phyloP scores from a whole-genome alignment of 2,888 invertebrate species.

The Cyclophora albipunctata region DNA sequence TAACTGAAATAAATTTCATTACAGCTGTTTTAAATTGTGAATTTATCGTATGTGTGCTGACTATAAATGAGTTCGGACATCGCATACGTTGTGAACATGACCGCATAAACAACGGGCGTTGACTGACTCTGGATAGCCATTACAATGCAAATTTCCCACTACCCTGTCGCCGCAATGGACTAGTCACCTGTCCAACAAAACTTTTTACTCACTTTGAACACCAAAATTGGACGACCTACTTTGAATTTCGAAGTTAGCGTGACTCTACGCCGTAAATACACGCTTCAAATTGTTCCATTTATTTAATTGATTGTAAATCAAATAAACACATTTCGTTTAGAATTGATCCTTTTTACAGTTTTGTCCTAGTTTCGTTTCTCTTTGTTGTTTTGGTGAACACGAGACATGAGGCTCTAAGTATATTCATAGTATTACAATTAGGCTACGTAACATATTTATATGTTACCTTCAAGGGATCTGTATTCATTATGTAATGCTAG shows the following conservation, averaged over 20 bases:
- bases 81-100: slow-evolving; percentile 42
- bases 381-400: too few species aligned
- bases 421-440: too few species aligned
- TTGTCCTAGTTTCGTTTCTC: too few species aligned
- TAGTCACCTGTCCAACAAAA: slow-evolving; percentile 52
- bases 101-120: slow-evolving; percentile 40
- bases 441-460: too few species aligned
- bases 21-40: slow-evolving; percentile 26
- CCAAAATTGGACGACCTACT: slow-evolving; percentile 56
- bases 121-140: slow-evolving; percentile 50
- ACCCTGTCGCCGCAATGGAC: slow-evolving; percentile 50
- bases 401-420: too few species aligned
- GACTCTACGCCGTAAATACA: slow-evolving; percentile 9
- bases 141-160: slow-evolving; percentile 62
- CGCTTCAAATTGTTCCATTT: slow-evolving; percentile 17
- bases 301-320: slow-evolving; percentile 5
- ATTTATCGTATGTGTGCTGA: slow-evolving; percentile 24
- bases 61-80: slow-evolving; percentile 29
- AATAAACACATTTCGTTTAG: too few species aligned
- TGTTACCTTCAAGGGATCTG: too few species aligned
- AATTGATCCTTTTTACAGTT: too few species aligned
- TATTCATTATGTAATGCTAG: too few species aligned
- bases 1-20: slow-evolving; percentile 12
- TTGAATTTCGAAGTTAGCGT: slow-evolving; percentile 27
- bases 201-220: slow-evolving; percentile 53